These are phyloP conservation scores for Sebastes itinus DNA, from an alignment of 2,797 vertebrate genomes.

Conservation along the genomic window DNA sequence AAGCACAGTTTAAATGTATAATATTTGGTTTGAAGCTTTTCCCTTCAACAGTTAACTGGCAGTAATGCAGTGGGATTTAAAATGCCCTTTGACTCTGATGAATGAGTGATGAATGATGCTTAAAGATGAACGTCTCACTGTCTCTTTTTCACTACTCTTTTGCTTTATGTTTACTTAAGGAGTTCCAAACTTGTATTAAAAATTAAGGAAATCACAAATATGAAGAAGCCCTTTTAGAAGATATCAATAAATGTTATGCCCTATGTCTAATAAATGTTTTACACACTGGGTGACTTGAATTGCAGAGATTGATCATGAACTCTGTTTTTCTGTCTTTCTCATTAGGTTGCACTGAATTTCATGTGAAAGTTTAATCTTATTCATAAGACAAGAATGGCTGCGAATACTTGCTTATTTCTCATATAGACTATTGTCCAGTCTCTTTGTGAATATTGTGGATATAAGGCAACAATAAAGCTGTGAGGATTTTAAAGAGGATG, in stretches of 20 bases:
- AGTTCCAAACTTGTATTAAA: background rate
- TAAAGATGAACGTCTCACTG: background rate
- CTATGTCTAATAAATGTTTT: background rate
- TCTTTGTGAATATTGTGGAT: background rate
- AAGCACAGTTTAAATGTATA: background rate
- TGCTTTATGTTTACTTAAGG: background rate
- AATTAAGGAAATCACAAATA: background rate
- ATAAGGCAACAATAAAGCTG: background rate
- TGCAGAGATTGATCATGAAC: background rate
- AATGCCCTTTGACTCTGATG: constrained; percentile 11
- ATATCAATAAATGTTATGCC: background rate
- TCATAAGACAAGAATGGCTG: background rate
- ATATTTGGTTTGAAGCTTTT: constrained; percentile 6
- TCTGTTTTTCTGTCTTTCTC: background rate
- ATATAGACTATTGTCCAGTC: background rate
- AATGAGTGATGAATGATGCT: background rate
- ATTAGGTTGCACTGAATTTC: background rate
- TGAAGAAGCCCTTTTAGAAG: background rate
- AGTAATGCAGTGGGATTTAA: background rate
- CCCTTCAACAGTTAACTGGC: background rate
- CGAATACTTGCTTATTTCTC: background rate
- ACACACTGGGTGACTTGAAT: background rate
- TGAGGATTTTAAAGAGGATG: background rate
- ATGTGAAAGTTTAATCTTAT: background rate
- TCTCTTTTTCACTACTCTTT: background rate